phyloP scores from a whole-genome alignment of 2,888 invertebrate genomes.

The Pterostichus niger region DNA sequence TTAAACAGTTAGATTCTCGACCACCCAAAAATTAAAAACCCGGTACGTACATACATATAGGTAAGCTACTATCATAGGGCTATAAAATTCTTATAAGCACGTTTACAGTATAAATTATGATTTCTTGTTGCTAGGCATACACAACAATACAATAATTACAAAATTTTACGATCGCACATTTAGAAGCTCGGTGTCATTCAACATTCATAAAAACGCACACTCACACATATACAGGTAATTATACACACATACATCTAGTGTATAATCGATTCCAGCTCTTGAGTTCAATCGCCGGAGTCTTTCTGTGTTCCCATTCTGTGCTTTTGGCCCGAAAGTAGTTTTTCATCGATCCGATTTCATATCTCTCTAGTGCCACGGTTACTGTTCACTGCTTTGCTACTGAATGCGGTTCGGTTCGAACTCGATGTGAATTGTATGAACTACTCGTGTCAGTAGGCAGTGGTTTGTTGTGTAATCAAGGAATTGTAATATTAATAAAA shows the following conservation, averaged over 20 bases:
- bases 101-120: constrained; percentile 18
- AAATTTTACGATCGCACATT: constrained; percentile 31
- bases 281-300: constrained; percentile 57
- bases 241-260: constrained; percentile 20
- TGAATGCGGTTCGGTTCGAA: background rate
- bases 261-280: constrained; percentile 58
- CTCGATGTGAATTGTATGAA: constrained; percentile 8
- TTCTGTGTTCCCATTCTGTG: constrained; percentile 54
- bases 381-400: constrained; percentile 3
- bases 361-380: constrained; percentile 27
- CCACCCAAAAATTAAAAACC: background rate
- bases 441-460: constrained; percentile 8
- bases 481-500: constrained; percentile 1
- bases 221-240: constrained; percentile 14
- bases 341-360: constrained; percentile 53
- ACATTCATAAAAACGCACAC: background rate
- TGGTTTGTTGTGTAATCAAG: constrained; percentile 18
- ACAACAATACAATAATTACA: constrained; percentile 45
- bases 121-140: constrained; percentile 5
- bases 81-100: background rate
- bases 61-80: no score
- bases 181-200: constrained; percentile 4
- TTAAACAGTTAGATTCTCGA: background rate
- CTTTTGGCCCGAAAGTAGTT: constrained; percentile 57
- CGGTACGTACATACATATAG: background rate